Evolutionary conservation across 23 tunicate species (phyloP).

Genomic region (Halocynthia roretzi): DNA sequence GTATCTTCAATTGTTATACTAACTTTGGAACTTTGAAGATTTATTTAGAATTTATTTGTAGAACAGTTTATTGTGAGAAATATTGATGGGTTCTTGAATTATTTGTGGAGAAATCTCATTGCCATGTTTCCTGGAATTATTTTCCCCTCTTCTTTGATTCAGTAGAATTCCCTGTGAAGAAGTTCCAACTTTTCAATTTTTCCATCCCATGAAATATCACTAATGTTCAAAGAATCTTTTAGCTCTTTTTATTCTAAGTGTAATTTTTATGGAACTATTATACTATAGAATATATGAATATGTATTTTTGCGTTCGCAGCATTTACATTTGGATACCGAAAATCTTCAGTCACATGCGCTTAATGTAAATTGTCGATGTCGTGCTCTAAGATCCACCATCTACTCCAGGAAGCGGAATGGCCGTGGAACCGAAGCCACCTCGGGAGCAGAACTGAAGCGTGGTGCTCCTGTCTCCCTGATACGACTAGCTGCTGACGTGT

Average conservation of each 20-base stretch:
- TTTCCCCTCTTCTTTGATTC: too few relatives aligned
- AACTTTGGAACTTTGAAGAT: neutral
- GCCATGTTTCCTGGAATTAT: too few relatives aligned
- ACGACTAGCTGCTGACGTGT: constrained; percentile 49
- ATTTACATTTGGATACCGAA: constrained; percentile 61
- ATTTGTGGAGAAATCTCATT: too few relatives aligned
- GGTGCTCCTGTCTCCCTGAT: constrained; percentile 73
- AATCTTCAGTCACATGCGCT: constrained; percentile 78
- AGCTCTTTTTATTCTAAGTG: neutral
- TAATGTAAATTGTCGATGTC: constrained; percentile 71
- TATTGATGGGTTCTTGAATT: too few relatives aligned
- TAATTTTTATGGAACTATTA: neutral
- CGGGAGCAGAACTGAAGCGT: constrained; percentile 56
- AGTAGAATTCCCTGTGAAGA: too few relatives aligned
- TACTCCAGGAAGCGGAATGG: constrained; percentile 39
- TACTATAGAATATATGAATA: neutral
- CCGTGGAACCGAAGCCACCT: constrained; percentile 50
- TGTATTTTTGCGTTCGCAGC: constrained; percentile 24
- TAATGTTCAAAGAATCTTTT: neutral
- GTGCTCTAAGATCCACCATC: constrained; percentile 58
- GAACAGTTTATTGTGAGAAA: too few relatives aligned
- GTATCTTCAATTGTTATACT: constrained; percentile 19
- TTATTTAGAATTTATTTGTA: too few relatives aligned
- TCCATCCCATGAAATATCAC: too few relatives aligned
- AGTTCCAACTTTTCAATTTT: too few relatives aligned